These are phyloP conservation scores for Propithecus deckenii DNA, from an alignment of 2,797 vertebrate genomes.

Conservation along the genomic window DNA sequence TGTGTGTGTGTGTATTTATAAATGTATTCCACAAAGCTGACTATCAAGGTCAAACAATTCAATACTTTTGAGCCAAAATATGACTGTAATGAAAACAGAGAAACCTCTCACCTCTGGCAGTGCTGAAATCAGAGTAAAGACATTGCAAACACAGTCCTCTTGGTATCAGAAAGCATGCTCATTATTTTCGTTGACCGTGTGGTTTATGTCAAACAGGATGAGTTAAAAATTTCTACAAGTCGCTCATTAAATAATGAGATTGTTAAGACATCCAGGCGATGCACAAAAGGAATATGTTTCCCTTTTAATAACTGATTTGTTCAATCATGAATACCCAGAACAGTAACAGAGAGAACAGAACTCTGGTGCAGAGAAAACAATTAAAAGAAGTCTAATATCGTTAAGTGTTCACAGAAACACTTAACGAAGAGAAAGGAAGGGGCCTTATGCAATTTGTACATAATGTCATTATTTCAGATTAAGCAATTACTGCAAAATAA, in stretches of 20 bases:
- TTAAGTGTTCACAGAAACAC: conserved; percentile 51
- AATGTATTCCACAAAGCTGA: background rate
- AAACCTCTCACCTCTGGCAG: background rate
- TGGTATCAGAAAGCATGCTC: background rate
- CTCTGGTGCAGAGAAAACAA: conserved; percentile 45
- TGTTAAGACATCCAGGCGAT: conserved; percentile 43
- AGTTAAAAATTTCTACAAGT: conserved; percentile 58
- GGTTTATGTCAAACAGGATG: conserved; percentile 23
- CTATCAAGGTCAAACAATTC: conserved; percentile 25
- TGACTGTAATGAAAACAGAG: background rate
- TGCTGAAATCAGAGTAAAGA: background rate
- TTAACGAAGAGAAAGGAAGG: background rate
- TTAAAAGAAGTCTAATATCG: conserved; percentile 38
- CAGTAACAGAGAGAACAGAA: background rate
- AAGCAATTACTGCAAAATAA: conserved; percentile 55
- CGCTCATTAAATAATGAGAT: conserved; percentile 58
- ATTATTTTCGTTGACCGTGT: background rate
- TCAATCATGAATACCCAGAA: conserved; percentile 35
- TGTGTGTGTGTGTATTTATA: background rate
- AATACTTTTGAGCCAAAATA: conserved; percentile 34
- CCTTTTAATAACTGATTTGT: conserved; percentile 60
- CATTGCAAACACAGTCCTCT: background rate
- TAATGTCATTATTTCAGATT: conserved; percentile 51
- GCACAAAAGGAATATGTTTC: conserved; percentile 54
- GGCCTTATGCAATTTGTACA: conserved; percentile 26